Percentiles rank a stretch among this genome's conserved stretches.
Evolutionary conservation across 2,888 invertebrate genomes (phyloP).

Genomic region (Apamea crenata): DNA sequence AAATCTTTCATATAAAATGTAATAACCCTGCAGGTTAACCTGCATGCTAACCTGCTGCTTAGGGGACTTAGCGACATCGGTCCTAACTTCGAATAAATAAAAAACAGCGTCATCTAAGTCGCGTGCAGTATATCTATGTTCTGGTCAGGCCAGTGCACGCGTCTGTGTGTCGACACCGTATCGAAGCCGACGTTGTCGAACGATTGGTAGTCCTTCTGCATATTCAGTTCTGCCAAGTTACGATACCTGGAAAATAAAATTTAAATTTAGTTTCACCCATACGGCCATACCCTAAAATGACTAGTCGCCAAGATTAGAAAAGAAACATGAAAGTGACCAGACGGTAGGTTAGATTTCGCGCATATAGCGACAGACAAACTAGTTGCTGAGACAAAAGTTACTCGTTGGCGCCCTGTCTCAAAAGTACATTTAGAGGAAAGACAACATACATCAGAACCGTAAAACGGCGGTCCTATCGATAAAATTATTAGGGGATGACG

Average conservation of each 20-base stretch:
- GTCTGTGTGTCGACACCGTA: conserved; percentile 91
- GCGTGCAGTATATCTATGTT: conserved; percentile 83
- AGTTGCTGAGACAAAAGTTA: too few relatives aligned
- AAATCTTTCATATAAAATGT: neutral
- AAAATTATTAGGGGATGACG: neutral
- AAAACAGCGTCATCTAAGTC: conserved; percentile 53
- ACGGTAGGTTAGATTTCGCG: neutral
- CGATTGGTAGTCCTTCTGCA: conserved; percentile 88
- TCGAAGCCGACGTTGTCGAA: conserved; percentile 92
- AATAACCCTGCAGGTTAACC: neutral
- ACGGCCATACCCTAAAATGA: neutral
- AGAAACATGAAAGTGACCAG: neutral
- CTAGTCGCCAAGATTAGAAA: neutral
- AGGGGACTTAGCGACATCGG: neutral
- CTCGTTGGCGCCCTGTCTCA: too few relatives aligned
- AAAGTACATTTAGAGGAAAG: neutral
- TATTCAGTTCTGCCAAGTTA: conserved; percentile 85
- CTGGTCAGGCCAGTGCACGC: conserved; percentile 93
- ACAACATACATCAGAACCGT: neutral
- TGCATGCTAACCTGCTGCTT: neutral
- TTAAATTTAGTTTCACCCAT: neutral
- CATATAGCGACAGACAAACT: too few relatives aligned
- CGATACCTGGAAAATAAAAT: conserved; percentile 78
- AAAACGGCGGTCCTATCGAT: neutral
- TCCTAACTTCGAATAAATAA: neutral